These are phyloP conservation scores for Orcinus orca DNA, from an alignment of 2,113 vertebrate genomes.

Conservation along the genomic window DNA sequence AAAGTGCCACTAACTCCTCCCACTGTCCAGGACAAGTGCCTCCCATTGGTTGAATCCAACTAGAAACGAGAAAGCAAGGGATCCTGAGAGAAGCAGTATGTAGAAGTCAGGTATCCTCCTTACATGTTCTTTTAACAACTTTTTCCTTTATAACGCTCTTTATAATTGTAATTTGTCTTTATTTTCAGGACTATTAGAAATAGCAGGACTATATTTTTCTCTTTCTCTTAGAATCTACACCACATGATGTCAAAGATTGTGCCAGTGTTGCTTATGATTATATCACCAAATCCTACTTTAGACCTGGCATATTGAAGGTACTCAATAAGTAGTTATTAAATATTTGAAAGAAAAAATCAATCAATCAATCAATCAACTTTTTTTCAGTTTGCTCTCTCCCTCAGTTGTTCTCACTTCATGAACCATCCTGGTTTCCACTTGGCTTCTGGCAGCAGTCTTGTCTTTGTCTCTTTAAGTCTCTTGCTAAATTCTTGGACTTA, in stretches of 20 bases:
- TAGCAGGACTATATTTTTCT: not conserved
- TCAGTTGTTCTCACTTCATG: not conserved
- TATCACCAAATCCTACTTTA: not conserved
- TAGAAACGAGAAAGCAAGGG: not conserved
- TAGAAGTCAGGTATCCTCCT: not conserved
- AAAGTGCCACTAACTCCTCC: not conserved
- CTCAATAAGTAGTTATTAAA: not conserved
- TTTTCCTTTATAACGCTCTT: not conserved
- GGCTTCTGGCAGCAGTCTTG: not conserved
- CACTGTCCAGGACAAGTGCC: fast-evolving
- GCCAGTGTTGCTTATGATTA: not conserved
- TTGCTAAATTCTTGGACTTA: not conserved
- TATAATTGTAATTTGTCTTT: not conserved
- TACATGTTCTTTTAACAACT: not conserved
- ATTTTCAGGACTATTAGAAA: not conserved
- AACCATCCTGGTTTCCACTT: not conserved
- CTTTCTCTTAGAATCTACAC: not conserved
- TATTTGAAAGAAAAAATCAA: not conserved
- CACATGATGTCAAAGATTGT: not conserved
- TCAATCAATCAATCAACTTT: not conserved
- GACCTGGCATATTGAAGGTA: not conserved
- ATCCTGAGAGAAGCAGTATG: not conserved
- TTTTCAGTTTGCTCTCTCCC: not conserved
- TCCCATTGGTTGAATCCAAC: not conserved
- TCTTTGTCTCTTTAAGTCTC: not conserved